Evolutionary conservation across 2,797 vertebrate species (phyloP).

Genomic region (Kryptolebias ocellatus): DNA sequence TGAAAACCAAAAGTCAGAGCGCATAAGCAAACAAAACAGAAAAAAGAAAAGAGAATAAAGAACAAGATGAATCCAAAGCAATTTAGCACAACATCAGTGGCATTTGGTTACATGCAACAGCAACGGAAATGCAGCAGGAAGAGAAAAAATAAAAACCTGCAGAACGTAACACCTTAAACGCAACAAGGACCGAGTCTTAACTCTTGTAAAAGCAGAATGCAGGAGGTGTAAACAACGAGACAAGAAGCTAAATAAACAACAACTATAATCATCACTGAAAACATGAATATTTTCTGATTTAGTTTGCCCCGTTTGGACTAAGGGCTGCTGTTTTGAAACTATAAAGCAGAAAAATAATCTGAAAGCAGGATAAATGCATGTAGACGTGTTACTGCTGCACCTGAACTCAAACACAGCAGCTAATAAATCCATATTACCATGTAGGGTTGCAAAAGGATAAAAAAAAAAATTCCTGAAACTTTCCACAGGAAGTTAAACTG

Average conservation of each 20-base stretch:
- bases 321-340: not conserved
- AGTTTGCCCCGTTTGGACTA: not conserved
- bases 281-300: not conserved
- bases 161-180: conserved; percentile 25
- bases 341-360: not conserved
- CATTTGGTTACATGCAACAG: conserved; percentile 69
- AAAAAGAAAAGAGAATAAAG: conserved; percentile 82
- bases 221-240: conserved; percentile 23
- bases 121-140: conserved; percentile 64
- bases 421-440: too few relatives aligned
- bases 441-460: too few relatives aligned
- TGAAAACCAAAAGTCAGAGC: conserved; percentile 91
- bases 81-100: conserved; percentile 72
- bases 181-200: conserved; percentile 3
- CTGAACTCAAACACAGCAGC: conserved; percentile 10
- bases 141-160: conserved; percentile 46
- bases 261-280: conserved; percentile 13
- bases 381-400: conserved; percentile 17
- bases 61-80: conserved; percentile 79
- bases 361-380: not conserved
- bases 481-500: too few relatives aligned
- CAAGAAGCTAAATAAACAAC: conserved; percentile 28
- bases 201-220: conserved; percentile 31
- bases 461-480: too few relatives aligned
- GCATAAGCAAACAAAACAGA: conserved; percentile 91